phyloP scores from a whole-genome alignment of 2,888 invertebrate genomes.

The Lasioglossum calceatum region DNA sequence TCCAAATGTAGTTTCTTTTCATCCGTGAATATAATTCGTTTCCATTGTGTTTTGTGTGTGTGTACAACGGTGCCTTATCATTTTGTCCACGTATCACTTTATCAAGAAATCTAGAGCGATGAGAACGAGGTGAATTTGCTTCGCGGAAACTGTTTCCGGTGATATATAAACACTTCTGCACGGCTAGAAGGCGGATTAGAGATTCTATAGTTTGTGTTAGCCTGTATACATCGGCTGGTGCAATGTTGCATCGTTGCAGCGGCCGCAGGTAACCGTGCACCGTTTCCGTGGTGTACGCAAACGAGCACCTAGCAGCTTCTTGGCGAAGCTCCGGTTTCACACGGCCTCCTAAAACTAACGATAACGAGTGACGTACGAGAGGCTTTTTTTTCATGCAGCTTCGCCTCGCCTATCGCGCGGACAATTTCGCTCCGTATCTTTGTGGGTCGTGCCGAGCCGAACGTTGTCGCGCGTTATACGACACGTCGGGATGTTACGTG shows the following conservation, averaged over 20 bases:
- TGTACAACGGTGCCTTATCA: no score
- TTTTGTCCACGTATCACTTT: no score
- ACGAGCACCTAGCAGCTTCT: conserved; percentile 53
- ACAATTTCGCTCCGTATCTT: conserved; percentile 48
- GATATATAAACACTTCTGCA: background rate
- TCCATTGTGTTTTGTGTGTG: no score
- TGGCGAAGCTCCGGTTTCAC: conserved; percentile 58
- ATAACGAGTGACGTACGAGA: conserved; percentile 68
- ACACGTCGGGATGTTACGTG: background rate
- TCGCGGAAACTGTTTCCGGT: background rate
- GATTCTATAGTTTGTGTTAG: background rate
- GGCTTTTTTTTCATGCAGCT: conserved; percentile 28
- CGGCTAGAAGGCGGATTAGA: background rate
- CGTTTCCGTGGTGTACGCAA: conserved; percentile 24
- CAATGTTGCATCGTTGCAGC: conserved; percentile 16
- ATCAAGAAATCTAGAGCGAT: background rate
- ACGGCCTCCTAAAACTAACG: conserved; percentile 58
- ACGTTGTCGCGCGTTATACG: background rate
- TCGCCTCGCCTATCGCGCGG: conserved; percentile 30
- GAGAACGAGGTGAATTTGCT: background rate
- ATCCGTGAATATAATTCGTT: no score
- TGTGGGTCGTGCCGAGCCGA: conserved; percentile 23
- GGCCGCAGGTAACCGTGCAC: conserved; percentile 1
- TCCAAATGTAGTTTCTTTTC: no score
- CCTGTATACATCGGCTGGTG: background rate